phyloP scores from a whole-genome alignment of 1,140 invertebrate genomes.

The Araneus ventricosus region DNA sequence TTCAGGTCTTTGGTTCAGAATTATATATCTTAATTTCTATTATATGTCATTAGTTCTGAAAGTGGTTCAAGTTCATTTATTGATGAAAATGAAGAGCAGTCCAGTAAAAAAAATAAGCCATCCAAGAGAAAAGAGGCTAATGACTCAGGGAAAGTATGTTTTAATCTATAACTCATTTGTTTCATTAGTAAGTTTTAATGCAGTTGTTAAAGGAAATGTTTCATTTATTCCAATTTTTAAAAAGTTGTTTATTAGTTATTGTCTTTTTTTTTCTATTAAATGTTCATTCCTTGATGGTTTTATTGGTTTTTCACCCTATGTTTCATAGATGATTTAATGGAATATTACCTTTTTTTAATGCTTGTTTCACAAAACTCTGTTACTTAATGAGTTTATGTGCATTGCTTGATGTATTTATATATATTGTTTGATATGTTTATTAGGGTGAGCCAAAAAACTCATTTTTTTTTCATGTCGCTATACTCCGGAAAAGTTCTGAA shows the following conservation, averaged over 20 bases:
- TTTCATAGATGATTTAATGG: no score
- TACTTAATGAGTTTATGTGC: no score
- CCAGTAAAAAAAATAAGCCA: background rate
- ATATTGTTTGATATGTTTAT: no score
- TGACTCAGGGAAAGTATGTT: background rate
- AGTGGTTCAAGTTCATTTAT: background rate
- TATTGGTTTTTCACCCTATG: no score
- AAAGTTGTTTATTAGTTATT: background rate
- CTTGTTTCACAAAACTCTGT: no score
- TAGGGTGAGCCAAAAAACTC: no score
- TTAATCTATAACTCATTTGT: background rate
- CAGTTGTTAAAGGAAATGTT: background rate
- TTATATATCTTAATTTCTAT: background rate
- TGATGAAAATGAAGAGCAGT: background rate
- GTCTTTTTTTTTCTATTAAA: background rate
- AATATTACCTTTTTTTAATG: no score
- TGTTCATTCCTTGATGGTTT: no score
- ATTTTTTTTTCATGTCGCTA: no score
- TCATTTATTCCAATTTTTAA: background rate
- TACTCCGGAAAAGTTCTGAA: no score
- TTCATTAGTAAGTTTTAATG: background rate
- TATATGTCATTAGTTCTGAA: background rate
- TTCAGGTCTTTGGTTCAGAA: no score
- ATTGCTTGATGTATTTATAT: no score
- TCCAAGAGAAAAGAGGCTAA: background rate